Evolutionary conservation across 2,797 vertebrate genomes (phyloP).

Genomic region (Nannoperca obscura): DNA sequence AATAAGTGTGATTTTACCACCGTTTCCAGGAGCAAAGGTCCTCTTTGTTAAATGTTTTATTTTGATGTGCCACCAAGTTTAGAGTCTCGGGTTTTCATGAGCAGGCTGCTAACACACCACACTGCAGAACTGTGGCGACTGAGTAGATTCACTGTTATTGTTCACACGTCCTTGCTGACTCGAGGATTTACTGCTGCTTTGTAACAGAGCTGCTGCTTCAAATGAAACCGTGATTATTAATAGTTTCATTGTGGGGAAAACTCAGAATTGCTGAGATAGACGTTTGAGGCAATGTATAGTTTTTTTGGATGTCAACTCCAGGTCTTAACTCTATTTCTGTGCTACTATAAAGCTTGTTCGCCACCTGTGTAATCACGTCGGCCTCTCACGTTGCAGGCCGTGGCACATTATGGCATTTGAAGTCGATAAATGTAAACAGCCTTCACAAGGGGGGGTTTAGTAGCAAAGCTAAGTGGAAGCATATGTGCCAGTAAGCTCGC

Average conservation of each 20-base stretch:
- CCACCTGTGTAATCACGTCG: constrained; percentile 70
- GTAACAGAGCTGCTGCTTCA: constrained; percentile 22
- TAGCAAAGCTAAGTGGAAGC: constrained; percentile 71
- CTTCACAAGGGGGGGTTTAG: constrained; percentile 41
- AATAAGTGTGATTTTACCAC: constrained; percentile 43
- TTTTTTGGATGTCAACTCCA: constrained; percentile 24
- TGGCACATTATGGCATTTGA: constrained; percentile 46
- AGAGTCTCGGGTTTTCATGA: constrained; percentile 53
- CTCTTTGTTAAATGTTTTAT: constrained; percentile 46
- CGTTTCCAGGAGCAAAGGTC: constrained; percentile 50
- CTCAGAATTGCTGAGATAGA: constrained; percentile 50
- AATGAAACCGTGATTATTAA: constrained; percentile 46
- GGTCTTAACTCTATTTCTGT: constrained; percentile 37
- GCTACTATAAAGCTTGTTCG: constrained; percentile 21
- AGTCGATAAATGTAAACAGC: constrained; percentile 63
- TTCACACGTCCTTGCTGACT: constrained; percentile 66
- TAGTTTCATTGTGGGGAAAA: constrained; percentile 32
- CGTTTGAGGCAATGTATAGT: constrained; percentile 28
- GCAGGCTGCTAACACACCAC: constrained; percentile 33
- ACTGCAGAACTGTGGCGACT: constrained; percentile 43
- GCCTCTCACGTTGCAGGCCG: constrained; percentile 48
- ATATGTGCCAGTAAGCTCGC: constrained; percentile 64
- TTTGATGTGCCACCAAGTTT: neutral
- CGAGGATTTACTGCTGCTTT: constrained; percentile 26
- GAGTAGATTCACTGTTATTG: constrained; percentile 57